phyloP scores from a whole-genome alignment of 53 echinoderm and acorn worm genomes.

The Holothuria scabra region DNA sequence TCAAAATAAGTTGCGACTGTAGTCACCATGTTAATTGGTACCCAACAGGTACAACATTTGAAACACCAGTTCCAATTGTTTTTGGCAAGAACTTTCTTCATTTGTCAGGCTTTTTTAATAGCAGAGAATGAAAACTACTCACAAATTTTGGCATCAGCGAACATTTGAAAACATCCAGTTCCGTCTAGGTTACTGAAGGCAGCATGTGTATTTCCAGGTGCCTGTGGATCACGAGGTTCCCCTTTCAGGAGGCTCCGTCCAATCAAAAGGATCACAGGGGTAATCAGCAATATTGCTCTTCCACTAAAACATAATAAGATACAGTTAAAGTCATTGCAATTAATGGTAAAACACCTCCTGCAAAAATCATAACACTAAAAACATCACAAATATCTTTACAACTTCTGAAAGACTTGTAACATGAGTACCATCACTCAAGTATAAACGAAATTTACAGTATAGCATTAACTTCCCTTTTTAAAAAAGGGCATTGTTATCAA shows the following conservation, averaged over 20 bases:
- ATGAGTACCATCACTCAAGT: too few relatives aligned
- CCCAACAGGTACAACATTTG: too few relatives aligned
- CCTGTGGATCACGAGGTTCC: conserved; percentile 43
- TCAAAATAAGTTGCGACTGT: too few relatives aligned
- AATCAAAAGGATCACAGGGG: conserved; percentile 75
- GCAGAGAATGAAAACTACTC: conserved; percentile 44
- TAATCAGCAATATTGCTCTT: conserved; percentile 47
- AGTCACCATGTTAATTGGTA: too few relatives aligned
- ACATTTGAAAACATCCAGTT: conserved; percentile 78
- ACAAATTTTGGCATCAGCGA: conserved; percentile 95
- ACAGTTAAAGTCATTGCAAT: too few relatives aligned
- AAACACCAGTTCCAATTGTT: not conserved
- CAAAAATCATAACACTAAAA: too few relatives aligned
- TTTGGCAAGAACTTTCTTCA: not conserved
- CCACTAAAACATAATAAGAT: not conserved
- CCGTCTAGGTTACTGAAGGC: conserved; percentile 94
- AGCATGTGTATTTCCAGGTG: conserved; percentile 68
- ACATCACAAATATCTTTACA: too few relatives aligned
- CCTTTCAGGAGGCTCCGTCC: conserved; percentile 71
- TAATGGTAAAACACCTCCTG: too few relatives aligned
- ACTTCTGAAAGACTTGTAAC: too few relatives aligned
- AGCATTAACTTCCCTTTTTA: too few relatives aligned
- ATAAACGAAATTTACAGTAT: too few relatives aligned
- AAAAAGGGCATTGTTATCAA: too few relatives aligned
- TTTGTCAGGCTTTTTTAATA: not conserved